Percentiles rank a stretch among this genome's conserved stretches.
Evolutionary conservation across 2,113 vertebrate species (phyloP).

Genomic region (Sinocyclocheilus grahami): DNA sequence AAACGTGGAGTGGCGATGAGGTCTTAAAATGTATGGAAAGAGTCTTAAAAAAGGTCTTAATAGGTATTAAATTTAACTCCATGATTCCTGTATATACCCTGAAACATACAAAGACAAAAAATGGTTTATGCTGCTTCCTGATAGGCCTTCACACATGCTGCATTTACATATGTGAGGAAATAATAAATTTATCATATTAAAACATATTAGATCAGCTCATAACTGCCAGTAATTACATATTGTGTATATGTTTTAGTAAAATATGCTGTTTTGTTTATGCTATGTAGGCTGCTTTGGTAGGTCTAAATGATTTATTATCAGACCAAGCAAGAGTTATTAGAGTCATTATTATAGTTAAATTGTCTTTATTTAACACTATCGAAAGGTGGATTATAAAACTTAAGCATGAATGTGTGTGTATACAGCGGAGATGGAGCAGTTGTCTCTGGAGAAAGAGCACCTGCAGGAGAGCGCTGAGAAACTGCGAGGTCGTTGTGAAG

Average conservation of each 20-base stretch:
- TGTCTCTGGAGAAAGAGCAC: constrained; percentile 84
- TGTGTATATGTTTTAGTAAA: background rate
- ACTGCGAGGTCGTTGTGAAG: constrained; percentile 80
- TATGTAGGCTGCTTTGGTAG: background rate
- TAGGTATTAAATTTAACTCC: no score
- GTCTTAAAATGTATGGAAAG: no score
- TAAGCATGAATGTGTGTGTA: constrained; percentile 33
- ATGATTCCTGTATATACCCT: no score
- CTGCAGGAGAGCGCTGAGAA: constrained; percentile 79
- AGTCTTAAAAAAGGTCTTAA: no score
- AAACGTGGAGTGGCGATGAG: no score
- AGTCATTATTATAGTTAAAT: background rate
- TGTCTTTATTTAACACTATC: background rate
- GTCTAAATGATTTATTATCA: background rate
- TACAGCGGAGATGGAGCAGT: constrained; percentile 83
- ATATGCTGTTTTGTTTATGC: background rate
- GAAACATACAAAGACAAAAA: background rate
- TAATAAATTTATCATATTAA: background rate
- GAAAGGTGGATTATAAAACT: background rate
- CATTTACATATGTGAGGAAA: background rate
- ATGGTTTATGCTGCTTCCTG: background rate
- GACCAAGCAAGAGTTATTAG: background rate
- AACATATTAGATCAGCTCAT: background rate
- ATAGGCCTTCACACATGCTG: background rate
- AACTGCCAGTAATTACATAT: background rate